Percentiles rank a stretch among this genome's conserved stretches.
phyloP scores from a whole-genome alignment of 2,888 invertebrate genomes.

The Tetranychus piercei region DNA sequence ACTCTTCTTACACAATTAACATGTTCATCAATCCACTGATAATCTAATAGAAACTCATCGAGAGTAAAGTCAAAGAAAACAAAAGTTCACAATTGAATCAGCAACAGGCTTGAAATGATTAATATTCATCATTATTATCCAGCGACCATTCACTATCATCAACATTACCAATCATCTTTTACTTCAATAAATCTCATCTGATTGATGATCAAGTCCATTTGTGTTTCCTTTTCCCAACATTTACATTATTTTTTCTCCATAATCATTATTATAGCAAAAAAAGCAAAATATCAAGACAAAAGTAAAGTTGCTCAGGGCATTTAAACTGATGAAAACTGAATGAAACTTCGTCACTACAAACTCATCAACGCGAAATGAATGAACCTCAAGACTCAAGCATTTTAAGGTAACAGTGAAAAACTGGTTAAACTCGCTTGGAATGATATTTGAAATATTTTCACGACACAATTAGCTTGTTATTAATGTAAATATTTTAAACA shows the following conservation, averaged over 20 bases:
- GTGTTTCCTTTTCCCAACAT: no score
- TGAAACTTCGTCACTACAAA: no score
- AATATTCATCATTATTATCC: neutral
- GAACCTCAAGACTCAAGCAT: neutral
- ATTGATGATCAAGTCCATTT: neutral
- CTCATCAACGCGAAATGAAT: neutral
- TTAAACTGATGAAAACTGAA: no score
- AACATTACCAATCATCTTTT: neutral
- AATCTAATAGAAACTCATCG: neutral
- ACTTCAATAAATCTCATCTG: slow-evolving; percentile 1
- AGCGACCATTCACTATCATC: neutral
- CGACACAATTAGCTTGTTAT: neutral
- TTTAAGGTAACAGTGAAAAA: neutral
- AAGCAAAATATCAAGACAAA: no score
- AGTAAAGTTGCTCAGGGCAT: no score
- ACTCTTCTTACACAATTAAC: no score
- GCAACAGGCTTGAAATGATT: neutral
- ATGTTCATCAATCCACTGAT: neutral
- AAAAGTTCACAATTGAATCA: neutral
- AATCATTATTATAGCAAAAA: no score
- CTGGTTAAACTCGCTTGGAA: neutral
- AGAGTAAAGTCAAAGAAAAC: neutral
- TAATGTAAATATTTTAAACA: neutral
- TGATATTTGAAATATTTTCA: neutral
- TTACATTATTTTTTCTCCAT: no score